Evolutionary conservation across 1,140 invertebrate species (phyloP).

Genomic region (Venturia canescens): DNA sequence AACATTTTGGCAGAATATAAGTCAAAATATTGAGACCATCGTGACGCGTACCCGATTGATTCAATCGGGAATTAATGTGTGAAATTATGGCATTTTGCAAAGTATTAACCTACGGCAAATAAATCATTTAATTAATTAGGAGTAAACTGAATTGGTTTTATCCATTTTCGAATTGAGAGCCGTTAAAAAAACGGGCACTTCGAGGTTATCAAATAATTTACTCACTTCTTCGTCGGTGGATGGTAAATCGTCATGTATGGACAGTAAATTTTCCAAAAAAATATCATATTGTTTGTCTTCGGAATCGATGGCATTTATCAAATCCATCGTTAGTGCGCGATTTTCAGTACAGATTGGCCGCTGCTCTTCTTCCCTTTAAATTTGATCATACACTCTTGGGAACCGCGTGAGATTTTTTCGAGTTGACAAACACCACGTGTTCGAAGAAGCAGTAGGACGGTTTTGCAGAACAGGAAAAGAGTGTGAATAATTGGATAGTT

Average conservation of each 20-base stretch:
- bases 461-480: not conserved
- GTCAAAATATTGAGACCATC: conserved; percentile 58
- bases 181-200: not conserved
- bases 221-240: conserved; percentile 58
- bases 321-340: conserved; percentile 53
- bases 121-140: not conserved
- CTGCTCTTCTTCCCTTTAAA: not conserved
- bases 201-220: conserved; percentile 42
- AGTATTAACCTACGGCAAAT: conserved; percentile 52
- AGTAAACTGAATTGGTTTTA: not conserved
- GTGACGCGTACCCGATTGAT: conserved; percentile 53
- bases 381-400: no score
- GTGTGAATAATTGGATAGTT: not conserved
- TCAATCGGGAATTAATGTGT: conserved; percentile 59
- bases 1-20: conserved; percentile 54
- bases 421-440: not conserved
- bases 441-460: not conserved
- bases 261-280: conserved; percentile 57
- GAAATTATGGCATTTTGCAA: conserved; percentile 55
- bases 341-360: conserved; percentile 40
- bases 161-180: no score
- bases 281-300: conserved; percentile 50
- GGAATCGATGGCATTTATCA: conserved; percentile 57
- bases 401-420: not conserved
- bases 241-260: conserved; percentile 56